Percentiles rank a stretch among this genome's conserved stretches.
Conservation (phyloP, 1,140 invertebrate species). For the Sitobion miscanthi region DNA sequence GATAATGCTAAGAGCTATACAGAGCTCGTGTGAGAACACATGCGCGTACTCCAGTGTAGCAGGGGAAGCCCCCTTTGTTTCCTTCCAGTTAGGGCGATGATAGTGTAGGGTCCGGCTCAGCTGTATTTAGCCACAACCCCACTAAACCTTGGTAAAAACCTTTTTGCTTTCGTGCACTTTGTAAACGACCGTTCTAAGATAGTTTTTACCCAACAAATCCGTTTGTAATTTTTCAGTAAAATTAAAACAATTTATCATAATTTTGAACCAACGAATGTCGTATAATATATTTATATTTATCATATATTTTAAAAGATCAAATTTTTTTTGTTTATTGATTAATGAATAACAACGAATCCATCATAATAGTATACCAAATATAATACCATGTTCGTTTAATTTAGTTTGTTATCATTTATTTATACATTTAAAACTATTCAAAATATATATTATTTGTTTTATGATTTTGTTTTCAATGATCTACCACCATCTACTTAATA, state of each 20-base stretch:
- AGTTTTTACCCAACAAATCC: neutral
- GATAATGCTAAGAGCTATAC: constrained; percentile 36
- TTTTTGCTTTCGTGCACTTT: neutral
- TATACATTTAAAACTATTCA: neutral
- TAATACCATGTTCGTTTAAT: neutral
- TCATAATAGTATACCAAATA: neutral
- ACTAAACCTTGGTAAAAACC: constrained; percentile 42
- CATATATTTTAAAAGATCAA: neutral
- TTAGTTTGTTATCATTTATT: neutral
- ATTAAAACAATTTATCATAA: neutral
- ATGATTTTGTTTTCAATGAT: neutral
- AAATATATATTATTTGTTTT: neutral
- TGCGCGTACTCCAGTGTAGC: constrained; percentile 26
- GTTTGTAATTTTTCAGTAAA: neutral
- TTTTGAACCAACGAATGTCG: neutral
- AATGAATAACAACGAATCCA: neutral
- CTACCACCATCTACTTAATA: no score
- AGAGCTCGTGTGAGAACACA: constrained; percentile 22
- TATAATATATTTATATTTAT: neutral
- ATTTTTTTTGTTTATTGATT: neutral
- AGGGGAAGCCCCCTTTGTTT: constrained; percentile 51
- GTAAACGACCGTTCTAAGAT: neutral
- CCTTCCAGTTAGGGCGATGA: constrained; percentile 52
- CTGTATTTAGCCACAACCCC: constrained; percentile 43
- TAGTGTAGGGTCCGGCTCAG: constrained; percentile 42